A percentile compares a stretch with the other conserved stretches of the same genome.
Conservation (phyloP, 2,113 vertebrate genomes). For the Origma solitaria region DNA sequence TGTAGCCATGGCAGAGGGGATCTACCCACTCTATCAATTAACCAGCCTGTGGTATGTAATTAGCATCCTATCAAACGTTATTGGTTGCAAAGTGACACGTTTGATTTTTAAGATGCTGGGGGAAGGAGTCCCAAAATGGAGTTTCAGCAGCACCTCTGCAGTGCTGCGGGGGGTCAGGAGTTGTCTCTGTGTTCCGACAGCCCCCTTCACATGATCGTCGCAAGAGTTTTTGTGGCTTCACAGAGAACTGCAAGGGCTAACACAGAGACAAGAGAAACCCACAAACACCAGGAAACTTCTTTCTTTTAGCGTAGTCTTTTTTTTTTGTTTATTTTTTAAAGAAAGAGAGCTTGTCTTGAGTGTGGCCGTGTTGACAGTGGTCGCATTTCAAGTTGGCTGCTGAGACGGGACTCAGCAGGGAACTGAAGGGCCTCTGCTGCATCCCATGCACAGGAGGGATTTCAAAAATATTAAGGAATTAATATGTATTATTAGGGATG, state of each 20-base stretch:
- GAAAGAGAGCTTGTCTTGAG: background rate
- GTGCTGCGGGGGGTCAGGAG: background rate
- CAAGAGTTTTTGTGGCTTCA: background rate
- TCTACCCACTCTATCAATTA: background rate
- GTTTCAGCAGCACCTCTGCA: background rate
- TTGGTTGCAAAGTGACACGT: background rate
- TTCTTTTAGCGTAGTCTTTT: background rate
- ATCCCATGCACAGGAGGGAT: background rate
- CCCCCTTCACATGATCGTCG: background rate
- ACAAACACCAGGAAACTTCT: background rate
- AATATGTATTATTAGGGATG: background rate
- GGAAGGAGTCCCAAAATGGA: background rate
- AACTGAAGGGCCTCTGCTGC: background rate
- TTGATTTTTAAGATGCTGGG: background rate
- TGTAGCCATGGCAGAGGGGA: background rate
- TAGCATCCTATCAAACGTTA: background rate
- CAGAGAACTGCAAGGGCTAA: background rate
- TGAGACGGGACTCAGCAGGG: background rate
- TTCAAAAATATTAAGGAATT: background rate
- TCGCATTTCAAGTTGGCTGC: background rate
- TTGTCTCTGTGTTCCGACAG: background rate
- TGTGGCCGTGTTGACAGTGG: background rate
- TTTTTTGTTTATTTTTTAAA: background rate
- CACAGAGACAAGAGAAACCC: background rate
- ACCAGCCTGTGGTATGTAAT: background rate